Conservation (phyloP, 92 coral and sea anemone genomes). For the Siderastrea siderea region DNA sequence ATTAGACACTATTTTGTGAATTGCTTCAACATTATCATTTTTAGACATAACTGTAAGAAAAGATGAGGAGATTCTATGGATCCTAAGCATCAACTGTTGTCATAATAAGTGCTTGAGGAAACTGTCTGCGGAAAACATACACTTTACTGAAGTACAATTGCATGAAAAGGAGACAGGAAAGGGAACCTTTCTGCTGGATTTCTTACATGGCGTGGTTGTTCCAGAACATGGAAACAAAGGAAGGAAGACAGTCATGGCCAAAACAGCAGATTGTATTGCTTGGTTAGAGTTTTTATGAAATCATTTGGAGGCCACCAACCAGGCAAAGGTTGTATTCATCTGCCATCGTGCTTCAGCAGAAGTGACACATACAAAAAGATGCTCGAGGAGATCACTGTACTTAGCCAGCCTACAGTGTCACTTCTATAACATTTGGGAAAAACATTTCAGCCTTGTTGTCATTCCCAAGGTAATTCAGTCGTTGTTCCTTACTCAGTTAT, state of each 20-base stretch:
- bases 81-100: slow-evolving; percentile 51
- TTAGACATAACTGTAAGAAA: slow-evolving; percentile 37
- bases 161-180: too few relatives aligned
- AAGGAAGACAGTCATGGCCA: not conserved
- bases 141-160: too few relatives aligned
- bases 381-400: slow-evolving; percentile 30
- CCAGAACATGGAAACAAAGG: not conserved
- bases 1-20: too few relatives aligned
- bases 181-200: too few relatives aligned
- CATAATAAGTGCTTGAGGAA: slow-evolving; percentile 46
- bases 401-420: slow-evolving; percentile 45
- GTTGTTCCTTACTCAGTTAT: not conserved
- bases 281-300: not conserved
- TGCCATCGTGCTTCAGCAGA: slow-evolving; percentile 64
- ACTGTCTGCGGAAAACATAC: slow-evolving; percentile 26
- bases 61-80: slow-evolving; percentile 63
- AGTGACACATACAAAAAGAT: slow-evolving; percentile 48
- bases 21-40: not conserved
- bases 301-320: slow-evolving; percentile 63
- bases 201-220: too few relatives aligned
- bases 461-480: slow-evolving; percentile 46
- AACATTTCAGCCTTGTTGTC: slow-evolving; percentile 13
- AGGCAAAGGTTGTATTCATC: slow-evolving; percentile 52
- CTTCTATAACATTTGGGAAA: slow-evolving; percentile 56
- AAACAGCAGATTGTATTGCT: not conserved